Conservation (phyloP, 2,113 vertebrate genomes). For the Gymnarchus niloticus region DNA sequence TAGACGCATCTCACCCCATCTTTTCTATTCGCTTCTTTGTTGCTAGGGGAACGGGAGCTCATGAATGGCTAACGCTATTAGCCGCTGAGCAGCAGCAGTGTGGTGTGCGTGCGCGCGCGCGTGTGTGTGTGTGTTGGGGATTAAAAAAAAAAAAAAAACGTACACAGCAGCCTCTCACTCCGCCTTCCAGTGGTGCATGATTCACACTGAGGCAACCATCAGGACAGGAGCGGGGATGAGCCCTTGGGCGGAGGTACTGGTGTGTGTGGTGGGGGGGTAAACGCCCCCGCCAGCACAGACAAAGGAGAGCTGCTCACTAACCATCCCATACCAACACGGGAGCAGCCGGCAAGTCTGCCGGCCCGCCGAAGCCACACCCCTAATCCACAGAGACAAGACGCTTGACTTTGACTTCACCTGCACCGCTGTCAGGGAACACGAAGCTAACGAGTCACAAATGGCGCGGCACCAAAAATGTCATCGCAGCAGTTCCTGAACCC, state of each 20-base stretch:
- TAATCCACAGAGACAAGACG: not conserved
- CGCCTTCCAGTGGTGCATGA: slow-evolving; percentile 28
- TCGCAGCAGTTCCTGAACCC: not conserved
- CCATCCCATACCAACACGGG: not conserved
- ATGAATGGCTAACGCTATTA: slow-evolving; percentile 46
- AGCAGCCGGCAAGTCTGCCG: not conserved
- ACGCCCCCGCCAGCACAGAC: not conserved
- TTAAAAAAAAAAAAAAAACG: slow-evolving; percentile 33
- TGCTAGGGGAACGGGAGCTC: slow-evolving; percentile 41
- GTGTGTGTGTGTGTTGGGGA: not conserved
- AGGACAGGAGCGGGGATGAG: not conserved
- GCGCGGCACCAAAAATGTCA: not conserved
- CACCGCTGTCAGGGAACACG: not conserved
- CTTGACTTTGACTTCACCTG: not conserved
- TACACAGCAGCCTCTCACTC: slow-evolving; percentile 25
- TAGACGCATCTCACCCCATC: slow-evolving; percentile 35
- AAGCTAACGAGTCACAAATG: not conserved
- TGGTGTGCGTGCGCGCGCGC: not conserved
- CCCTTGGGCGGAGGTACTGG: not conserved
- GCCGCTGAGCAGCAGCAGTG: slow-evolving; percentile 36
- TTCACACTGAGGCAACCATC: not conserved
- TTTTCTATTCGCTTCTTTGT: slow-evolving; percentile 49
- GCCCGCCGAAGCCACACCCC: not conserved
- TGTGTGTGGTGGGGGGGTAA: not conserved
- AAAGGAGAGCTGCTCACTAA: not conserved